Base-by-base conservation (phyloP, 2,113 vertebrate genomes). In the Loxodonta africana region DNA sequence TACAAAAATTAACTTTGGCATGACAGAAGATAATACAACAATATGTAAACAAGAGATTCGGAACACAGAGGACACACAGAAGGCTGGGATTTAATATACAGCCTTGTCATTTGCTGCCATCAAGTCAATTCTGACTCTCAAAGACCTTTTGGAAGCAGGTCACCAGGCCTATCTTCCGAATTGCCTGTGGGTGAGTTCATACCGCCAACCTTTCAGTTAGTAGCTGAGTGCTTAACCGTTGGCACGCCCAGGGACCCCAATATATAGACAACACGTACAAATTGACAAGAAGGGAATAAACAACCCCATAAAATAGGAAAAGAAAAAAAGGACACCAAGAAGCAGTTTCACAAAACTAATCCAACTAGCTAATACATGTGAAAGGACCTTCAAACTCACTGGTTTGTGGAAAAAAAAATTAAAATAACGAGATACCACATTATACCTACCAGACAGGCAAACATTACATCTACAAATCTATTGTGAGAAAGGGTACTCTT, bases 361-460 rank as follows among this genome's bases (percentile, higher is more conserved):
- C 95, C 30, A 73, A 41, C 18, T 2, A 23, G 26, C 30, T 23
- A 18, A 57, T 44, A 9, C 2, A 3, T 11, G 0, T 0, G 51
- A 44, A 71, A 37, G 33, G 78, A 25, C 28, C 67, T 57, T 41
- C 18, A 6, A 18, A 44, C 2, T 12, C 33, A 2, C 30, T 0
- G 46, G n/a, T 1, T 0, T 1, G 33, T 33, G 3, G 33, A 30
- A 11, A 2, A 37, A 15, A 65, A 2, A 25, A 48, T 1, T 21
- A 51, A 44, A n/a, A 65, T 10, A 28, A 80, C 2, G 8, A 63
- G 67, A 4, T 4, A 3, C n/a, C 2, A 2, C 71, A 41, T n/a
- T 1, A 20, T 1, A 10, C 33, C 65, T 17, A 2, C 37, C 71
- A 10, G 23, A 18, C 44, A 6, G 17, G 28, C 26, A 26, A 21